A percentile compares a stretch with the other conserved stretches of the same genome.
Evolutionary conservation across 2,113 vertebrate species (phyloP).

Genomic region (Charina bottae): DNA sequence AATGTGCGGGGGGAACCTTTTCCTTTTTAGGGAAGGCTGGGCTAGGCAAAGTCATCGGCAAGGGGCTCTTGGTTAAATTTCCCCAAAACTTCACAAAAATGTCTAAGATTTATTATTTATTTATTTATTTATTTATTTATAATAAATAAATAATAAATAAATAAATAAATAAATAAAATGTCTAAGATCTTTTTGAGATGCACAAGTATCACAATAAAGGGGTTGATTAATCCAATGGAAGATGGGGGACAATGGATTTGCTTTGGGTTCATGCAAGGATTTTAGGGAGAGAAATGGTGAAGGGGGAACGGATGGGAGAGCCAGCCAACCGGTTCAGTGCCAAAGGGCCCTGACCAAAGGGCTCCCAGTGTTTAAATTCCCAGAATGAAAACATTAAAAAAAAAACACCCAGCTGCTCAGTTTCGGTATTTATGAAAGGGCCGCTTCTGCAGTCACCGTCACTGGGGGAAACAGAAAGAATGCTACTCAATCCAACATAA

Average conservation of each 20-base stretch:
- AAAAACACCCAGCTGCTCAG: too few relatives aligned
- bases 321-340: neutral
- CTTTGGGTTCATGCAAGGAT: neutral
- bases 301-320: too few relatives aligned
- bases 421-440: neutral
- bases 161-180: too few relatives aligned
- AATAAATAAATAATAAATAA: too few relatives aligned
- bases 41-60: neutral
- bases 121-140: too few relatives aligned
- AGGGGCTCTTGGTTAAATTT: neutral
- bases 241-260: neutral
- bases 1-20: too few relatives aligned
- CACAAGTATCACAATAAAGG: neutral
- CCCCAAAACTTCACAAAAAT: neutral
- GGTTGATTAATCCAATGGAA: neutral
- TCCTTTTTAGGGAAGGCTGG: neutral
- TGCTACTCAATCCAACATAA: conserved; percentile 9
- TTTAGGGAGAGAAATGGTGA: neutral
- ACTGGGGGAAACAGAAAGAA: too few relatives aligned
- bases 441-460: neutral
- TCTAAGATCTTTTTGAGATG: neutral
- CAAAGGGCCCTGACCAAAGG: neutral
- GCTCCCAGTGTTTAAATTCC: neutral
- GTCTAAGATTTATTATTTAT: too few relatives aligned
- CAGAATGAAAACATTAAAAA: neutral